Evolutionary conservation across 1,140 invertebrate species (phyloP).

Genomic region (Cecropterus lyciades): DNA sequence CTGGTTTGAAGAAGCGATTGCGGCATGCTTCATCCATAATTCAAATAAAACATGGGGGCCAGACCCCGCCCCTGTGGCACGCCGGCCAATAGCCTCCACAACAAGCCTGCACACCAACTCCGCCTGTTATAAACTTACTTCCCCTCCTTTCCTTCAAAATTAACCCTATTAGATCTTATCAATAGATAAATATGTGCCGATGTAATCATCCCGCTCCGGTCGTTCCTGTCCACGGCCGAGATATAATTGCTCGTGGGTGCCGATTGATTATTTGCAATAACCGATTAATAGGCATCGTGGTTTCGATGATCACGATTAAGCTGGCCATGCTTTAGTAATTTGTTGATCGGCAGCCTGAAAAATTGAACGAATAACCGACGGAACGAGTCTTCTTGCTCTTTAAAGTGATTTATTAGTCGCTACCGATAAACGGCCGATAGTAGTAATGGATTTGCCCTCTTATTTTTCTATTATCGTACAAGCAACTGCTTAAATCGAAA

Average conservation of each 20-base stretch:
- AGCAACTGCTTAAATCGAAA: slow-evolving; percentile 12
- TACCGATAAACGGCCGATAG: slow-evolving; percentile 35
- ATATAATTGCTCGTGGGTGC: slow-evolving; percentile 63
- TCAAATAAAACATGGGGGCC: slow-evolving; percentile 81
- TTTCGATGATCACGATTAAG: slow-evolving; percentile 58
- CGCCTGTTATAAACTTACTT: slow-evolving; percentile 69
- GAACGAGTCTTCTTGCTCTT: slow-evolving; percentile 34
- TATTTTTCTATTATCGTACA: slow-evolving; percentile 25
- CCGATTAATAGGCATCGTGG: slow-evolving; percentile 71
- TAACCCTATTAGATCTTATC: slow-evolving; percentile 69
- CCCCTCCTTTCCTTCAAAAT: slow-evolving; percentile 70
- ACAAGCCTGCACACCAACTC: slow-evolving; percentile 60
- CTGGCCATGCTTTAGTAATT: slow-evolving; percentile 46
- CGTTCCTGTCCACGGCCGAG: slow-evolving; percentile 49
- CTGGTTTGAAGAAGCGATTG: slow-evolving; percentile 71
- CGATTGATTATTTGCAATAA: slow-evolving; percentile 68
- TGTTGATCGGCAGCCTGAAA: slow-evolving; percentile 40
- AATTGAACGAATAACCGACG: slow-evolving; percentile 37
- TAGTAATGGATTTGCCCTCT: slow-evolving; percentile 25
- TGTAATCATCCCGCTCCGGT: slow-evolving; percentile 58
- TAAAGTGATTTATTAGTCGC: slow-evolving; percentile 43
- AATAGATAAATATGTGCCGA: slow-evolving; percentile 72
- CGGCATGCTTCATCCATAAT: slow-evolving; percentile 78
- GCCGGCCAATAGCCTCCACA: slow-evolving; percentile 71
- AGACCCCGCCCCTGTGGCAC: slow-evolving; percentile 74